Percentiles rank a stretch among this genome's conserved stretches.
Evolutionary conservation across 37 sponge, comb jelly and placozoan species (phyloP).

Genomic region (Hexactinellida sp.): DNA sequence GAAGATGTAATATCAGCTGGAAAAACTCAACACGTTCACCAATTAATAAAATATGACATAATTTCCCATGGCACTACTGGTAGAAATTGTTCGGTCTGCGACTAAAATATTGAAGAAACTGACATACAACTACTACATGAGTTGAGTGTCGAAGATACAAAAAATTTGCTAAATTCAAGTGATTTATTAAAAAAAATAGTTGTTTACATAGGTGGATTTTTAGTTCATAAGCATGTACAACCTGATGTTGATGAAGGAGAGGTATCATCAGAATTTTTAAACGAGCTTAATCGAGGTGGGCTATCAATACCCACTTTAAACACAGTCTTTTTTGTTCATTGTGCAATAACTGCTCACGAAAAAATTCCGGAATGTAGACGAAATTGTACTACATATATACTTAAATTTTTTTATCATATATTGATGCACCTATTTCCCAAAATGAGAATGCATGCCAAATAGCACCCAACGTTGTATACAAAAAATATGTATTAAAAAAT

Average conservation of each 20-base stretch:
- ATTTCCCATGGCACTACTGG: not conserved
- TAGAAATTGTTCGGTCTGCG: not conserved
- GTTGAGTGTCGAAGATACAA: not conserved
- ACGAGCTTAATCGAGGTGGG: not conserved
- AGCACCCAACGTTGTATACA: not conserved
- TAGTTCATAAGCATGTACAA: not conserved
- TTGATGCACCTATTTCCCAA: too few relatives aligned
- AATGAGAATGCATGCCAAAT: too few relatives aligned
- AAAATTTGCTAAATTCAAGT: not conserved
- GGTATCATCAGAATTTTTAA: constrained; percentile 1
- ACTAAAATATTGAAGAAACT: not conserved
- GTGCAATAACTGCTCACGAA: not conserved
- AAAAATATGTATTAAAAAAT: not conserved
- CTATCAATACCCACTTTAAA: not conserved
- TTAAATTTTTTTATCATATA: too few relatives aligned
- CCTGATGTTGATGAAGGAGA: not conserved
- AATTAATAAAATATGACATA: not conserved
- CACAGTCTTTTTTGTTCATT: not conserved
- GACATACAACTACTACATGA: not conserved
- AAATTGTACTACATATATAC: not conserved
- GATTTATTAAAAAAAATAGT: not conserved
- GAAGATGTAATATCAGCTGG: too few relatives aligned
- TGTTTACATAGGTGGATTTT: not conserved
- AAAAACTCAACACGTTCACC: not conserved
- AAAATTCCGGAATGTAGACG: not conserved